phyloP scores from a whole-genome alignment of 2,113 vertebrate genomes.

The Ctenodactylus gundi region DNA sequence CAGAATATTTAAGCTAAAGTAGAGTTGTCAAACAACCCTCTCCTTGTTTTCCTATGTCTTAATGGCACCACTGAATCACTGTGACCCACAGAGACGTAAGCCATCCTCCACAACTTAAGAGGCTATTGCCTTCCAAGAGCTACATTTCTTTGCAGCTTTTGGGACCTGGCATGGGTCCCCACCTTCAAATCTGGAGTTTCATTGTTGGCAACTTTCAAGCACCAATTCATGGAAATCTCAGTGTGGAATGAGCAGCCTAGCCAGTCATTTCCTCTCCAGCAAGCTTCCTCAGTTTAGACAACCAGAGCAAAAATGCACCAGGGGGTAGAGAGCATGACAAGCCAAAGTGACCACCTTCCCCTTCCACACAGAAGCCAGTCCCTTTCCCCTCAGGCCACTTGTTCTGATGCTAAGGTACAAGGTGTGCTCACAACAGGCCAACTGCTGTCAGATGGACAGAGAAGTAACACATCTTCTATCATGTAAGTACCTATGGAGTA shows the following conservation, averaged over 20 bases:
- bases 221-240: not conserved
- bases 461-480: not conserved
- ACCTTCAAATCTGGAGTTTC: not conserved
- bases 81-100: not conserved
- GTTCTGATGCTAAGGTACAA: not conserved
- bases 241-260: not conserved
- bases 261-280: not conserved
- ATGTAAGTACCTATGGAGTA: not conserved
- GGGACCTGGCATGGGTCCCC: not conserved
- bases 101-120: not conserved
- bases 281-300: not conserved
- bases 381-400: not conserved
- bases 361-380: not conserved
- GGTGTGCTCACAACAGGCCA: not conserved
- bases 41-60: not conserved
- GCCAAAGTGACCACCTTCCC: not conserved
- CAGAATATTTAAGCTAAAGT: not conserved
- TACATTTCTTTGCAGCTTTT: not conserved
- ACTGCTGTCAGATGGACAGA: not conserved
- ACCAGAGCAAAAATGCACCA: not conserved
- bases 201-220: not conserved
- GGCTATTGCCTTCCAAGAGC: not conserved
- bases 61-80: not conserved
- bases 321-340: not conserved
- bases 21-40: not conserved